These are phyloP conservation scores for Byasa hedistus DNA, from an alignment of 2,888 invertebrate species.

Conservation along the genomic window DNA sequence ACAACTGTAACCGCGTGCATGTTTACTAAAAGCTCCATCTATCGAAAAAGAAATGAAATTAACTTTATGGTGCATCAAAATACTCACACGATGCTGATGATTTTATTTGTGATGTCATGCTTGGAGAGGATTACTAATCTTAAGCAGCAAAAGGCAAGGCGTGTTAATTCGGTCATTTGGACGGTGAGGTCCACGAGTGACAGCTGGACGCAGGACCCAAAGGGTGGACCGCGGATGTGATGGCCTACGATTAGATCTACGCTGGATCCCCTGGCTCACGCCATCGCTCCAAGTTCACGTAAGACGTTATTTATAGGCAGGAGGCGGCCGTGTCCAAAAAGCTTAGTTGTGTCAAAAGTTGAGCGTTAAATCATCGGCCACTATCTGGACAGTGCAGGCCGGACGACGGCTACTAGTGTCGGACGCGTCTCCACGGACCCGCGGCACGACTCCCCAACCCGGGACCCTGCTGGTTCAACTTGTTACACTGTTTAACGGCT, in stretches of 20 bases:
- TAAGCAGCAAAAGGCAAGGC: too few species aligned
- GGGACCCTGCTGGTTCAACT: too few species aligned
- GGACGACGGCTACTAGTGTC: conserved; percentile 73
- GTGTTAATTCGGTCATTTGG: background rate
- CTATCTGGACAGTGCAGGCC: conserved; percentile 85
- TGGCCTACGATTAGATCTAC: conserved; percentile 19
- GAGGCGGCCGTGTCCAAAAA: conserved; percentile 77
- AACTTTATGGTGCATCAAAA: too few species aligned
- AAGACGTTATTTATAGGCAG: conserved; percentile 77
- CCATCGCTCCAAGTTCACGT: conserved; percentile 64
- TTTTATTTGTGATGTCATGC: too few species aligned
- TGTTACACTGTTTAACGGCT: too few species aligned
- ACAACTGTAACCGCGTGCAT: too few species aligned
- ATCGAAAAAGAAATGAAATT: too few species aligned
- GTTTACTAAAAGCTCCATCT: too few species aligned
- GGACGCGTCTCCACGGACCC: conserved; percentile 45
- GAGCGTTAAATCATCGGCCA: conserved; percentile 84
- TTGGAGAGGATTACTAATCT: too few species aligned
- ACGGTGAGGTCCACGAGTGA: background rate
- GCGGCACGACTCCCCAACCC: conserved; percentile 18
- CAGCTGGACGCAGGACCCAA: too few species aligned
- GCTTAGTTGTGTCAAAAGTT: conserved; percentile 83
- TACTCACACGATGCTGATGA: too few species aligned
- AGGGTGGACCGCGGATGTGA: background rate
- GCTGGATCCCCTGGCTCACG: conserved; percentile 43